These are phyloP conservation scores for Escarpia spicata DNA, from an alignment of 2,888 invertebrate species.

Conservation along the genomic window DNA sequence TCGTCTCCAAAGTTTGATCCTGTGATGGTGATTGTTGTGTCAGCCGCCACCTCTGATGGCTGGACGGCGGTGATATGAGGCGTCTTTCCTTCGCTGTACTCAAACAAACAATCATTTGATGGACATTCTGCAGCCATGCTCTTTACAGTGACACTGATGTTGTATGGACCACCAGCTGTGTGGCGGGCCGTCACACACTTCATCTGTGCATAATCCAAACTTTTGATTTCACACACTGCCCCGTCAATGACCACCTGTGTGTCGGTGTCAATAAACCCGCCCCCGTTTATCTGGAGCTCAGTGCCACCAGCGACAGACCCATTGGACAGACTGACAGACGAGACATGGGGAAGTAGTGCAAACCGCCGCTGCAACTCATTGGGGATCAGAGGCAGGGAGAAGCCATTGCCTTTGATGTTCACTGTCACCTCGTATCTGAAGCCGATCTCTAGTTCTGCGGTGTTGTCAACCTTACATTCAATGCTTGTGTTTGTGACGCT, in stretches of 20 bases:
- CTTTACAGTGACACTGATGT: background rate
- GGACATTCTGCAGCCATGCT: background rate
- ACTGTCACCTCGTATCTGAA: background rate
- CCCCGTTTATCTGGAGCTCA: background rate
- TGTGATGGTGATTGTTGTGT: constrained; percentile 25
- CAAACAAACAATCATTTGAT: background rate
- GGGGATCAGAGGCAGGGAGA: background rate
- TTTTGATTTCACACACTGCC: constrained; percentile 16
- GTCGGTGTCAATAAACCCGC: background rate
- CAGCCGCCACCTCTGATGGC: background rate
- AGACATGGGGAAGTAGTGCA: background rate
- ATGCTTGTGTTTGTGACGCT: background rate
- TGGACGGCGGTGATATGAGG: constrained; percentile 23
- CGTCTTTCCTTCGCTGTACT: background rate
- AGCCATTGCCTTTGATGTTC: background rate
- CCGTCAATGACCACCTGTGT: constrained; percentile 12
- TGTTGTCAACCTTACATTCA: constrained; percentile 13
- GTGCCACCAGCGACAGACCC: constrained; percentile 7
- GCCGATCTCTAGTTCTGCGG: background rate
- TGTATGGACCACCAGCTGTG: background rate
- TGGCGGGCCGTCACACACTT: background rate
- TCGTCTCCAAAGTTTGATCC: constrained; percentile 20
- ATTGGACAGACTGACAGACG: background rate
- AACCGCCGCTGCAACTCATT: background rate
- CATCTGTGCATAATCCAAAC: background rate